Evolutionary conservation across 2,797 vertebrate species (phyloP), one percentile per base, ranked within the genome.

Genomic region (Acanthurus lineatus): DNA sequence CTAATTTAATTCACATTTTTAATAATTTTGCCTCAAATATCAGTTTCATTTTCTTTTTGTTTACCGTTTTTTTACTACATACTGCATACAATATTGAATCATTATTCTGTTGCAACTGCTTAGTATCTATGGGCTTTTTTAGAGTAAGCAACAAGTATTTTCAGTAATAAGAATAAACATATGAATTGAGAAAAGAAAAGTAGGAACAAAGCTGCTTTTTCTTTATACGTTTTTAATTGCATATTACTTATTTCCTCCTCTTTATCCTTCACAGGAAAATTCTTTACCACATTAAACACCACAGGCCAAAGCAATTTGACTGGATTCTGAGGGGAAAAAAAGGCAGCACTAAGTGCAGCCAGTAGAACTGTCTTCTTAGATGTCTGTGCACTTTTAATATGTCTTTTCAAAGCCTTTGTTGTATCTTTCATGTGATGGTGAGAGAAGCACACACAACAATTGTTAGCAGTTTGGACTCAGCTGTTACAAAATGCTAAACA

Each of bases 281-380:
- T 59, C 35, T 53, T 71, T 25, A 54, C 59, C 17, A 45, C 3
- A 20, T 70, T 59, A 68, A 83, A 69, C 63, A 42, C 10, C 25
- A 65, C 11, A 61, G 22, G 35, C 66, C 66, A 65, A 64, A 73
- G 48, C 3, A 17, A 65, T 66, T 47, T 81, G 64, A 61, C 64
- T 69, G 54, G 5, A 54, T 45, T 19, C 17, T 22, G 20, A 51
- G 54, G 48, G 20, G 71, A 57, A 47, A 59, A 48, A 32, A 32
- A 32, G 28, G 4, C 51, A 58, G 48, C 22, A 38, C 11, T 0
- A 19, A 62, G 47, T 15, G 65, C 54, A 62, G 28, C 45, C 49
- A 52, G 14, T 45, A 35, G 2, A 63, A 51, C 45, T 0, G 0
- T 52, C 64, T 72, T 54, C 28, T 71, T 48, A 54, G 49, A 51